Evolutionary conservation across 2,797 vertebrate species (phyloP).

Genomic region (Uromys caudimaculatus): DNA sequence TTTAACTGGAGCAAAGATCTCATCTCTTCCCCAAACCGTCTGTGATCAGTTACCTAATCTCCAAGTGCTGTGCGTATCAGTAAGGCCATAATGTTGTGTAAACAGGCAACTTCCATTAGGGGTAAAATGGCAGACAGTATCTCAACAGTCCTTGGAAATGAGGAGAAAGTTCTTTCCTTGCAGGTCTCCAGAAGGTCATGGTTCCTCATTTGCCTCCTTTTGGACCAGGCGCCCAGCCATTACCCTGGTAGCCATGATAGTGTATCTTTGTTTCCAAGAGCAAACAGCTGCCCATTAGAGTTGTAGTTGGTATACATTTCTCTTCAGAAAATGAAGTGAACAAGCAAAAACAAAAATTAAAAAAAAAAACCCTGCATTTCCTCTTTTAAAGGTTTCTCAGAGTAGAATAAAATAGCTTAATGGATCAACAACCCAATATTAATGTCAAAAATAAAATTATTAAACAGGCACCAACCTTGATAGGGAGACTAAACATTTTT

Average conservation of each 20-base stretch:
- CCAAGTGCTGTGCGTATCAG: constrained; percentile 93
- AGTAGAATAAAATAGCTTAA: constrained; percentile 52
- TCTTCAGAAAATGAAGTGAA: constrained; percentile 62
- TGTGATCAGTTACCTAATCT: constrained; percentile 95
- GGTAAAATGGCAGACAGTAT: constrained; percentile 74
- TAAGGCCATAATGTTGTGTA: constrained; percentile 75
- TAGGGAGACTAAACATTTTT: constrained; percentile 33
- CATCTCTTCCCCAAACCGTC: constrained; percentile 90
- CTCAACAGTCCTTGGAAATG: constrained; percentile 57
- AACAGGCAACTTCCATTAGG: constrained; percentile 69
- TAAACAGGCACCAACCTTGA: not conserved
- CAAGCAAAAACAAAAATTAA: not conserved
- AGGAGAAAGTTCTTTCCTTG: constrained; percentile 45
- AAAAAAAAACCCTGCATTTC: constrained; percentile 37
- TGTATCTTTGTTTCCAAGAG: constrained; percentile 8
- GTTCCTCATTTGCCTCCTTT: not conserved
- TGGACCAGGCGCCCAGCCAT: not conserved
- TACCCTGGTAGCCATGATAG: not conserved
- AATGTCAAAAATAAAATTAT: constrained; percentile 64
- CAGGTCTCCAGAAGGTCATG: constrained; percentile 59
- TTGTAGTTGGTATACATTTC: constrained; percentile 50
- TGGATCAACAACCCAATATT: constrained; percentile 5
- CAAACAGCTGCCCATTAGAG: not conserved
- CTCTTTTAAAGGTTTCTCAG: constrained; percentile 17
- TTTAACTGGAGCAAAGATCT: constrained; percentile 94